Evolutionary conservation across 1,140 invertebrate genomes (phyloP), one percentile per base, ranked within the genome.

Genomic region (Leptinotarsa defecta): DNA sequence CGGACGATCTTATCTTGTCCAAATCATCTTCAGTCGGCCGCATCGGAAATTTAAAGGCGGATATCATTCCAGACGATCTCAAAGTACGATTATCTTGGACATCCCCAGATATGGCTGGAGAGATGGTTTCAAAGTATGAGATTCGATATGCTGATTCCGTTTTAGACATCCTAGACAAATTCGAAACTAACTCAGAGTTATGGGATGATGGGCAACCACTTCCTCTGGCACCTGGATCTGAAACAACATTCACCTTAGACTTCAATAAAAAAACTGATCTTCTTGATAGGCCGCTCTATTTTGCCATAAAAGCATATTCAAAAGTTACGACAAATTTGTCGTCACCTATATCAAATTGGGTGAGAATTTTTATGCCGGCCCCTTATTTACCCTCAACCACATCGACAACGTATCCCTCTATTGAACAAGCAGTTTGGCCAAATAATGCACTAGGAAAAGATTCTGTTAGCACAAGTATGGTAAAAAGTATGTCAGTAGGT

Each of bases 261-360:
- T 84, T 89, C 68, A 84, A 84, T 1, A 82, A 86, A 15, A 84
- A 86, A 43, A 84, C 84, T 4, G 83, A 84, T 13, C 80, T 88
- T 0, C 73, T 88, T 13, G 88, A 88, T 71, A 82, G 83, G 74
- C 84, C 86, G 1, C 77, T 88, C 48, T 90, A 87, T 77, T 87
- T 91, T 76, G 87, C 88, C 19, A 81, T 91, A 3, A 83, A 89
- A 43, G 88, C 89, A 1, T 86, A 88, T 67, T 78, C 81, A 3
- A 83, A 85, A 57, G 49, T 83, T 4, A 80, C 77, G 1, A 71
- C 78, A 5, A 81, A 86, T 71, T 84, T 86, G 57, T 81, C 83
- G 11, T 87, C 88, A 1, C 87, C 87, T 3, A 80, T 89, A 24
- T 91, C 90, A 0, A 91, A 91, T 81, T 87, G 88, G 80, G 88